These are phyloP conservation scores for Abscondita cerata DNA, from an alignment of 2,888 invertebrate species.

Conservation along the genomic window DNA sequence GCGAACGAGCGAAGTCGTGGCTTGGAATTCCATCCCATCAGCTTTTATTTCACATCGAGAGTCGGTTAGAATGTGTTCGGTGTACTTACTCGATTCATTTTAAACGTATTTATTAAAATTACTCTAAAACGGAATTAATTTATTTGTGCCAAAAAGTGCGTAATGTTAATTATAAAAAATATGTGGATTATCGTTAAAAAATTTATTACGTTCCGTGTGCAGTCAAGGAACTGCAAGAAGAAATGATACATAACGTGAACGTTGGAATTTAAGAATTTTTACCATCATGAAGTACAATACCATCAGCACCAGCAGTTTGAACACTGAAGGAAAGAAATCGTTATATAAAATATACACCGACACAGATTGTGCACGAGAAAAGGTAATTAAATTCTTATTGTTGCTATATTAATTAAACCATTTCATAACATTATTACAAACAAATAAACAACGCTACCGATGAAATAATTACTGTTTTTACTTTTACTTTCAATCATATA, in stretches of 20 bases:
- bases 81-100: slow-evolving; percentile 12
- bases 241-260: no score
- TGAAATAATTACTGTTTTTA: no score
- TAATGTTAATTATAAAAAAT: no score
- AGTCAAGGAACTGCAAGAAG: no score
- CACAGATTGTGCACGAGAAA: slow-evolving; percentile 63
- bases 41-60: slow-evolving; percentile 48
- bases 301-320: slow-evolving; percentile 70
- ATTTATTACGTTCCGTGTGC: no score
- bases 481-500: no score
- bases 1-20: slow-evolving; percentile 46
- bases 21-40: slow-evolving; percentile 53
- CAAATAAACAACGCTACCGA: no score
- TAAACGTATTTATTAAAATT: neutral
- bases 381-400: slow-evolving; percentile 56
- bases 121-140: neutral
- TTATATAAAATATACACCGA: slow-evolving; percentile 71
- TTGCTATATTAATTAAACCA: no score
- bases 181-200: no score
- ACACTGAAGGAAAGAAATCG: slow-evolving; percentile 71
- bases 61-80: slow-evolving; percentile 37
- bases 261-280: no score
- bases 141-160: neutral
- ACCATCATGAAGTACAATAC: slow-evolving; percentile 66
- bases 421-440: no score